Base-by-base conservation (phyloP, 1,140 invertebrate genomes). In the Daktulosphaira vitifoliae region DNA sequence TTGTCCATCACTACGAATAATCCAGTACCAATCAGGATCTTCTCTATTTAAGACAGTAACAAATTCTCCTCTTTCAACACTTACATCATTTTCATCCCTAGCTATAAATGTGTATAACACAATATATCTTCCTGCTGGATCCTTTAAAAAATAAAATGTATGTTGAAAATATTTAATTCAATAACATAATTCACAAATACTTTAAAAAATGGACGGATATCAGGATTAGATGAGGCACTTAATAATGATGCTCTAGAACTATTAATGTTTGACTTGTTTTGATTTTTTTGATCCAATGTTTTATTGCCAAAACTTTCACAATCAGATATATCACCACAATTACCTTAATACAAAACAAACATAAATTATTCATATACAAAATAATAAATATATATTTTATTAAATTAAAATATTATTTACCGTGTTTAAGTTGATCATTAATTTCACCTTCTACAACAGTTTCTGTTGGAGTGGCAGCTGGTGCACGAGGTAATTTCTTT, bases 1-100 rank as follows among this genome's bases (percentile, higher is more conserved):
- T 72, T 92, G 88, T 1, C 90, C 90, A 74, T 95, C 90, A 70
- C 87, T 89, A 66, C 89, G 80, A 20, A 92, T 83, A 39, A 96
- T 89, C 93, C 92, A 96, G 73, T 89, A 94, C 93, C 93, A 96
- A 74, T 96, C 90, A 1, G 89, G 86, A 77, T 96, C 93, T 74
- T 96, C 92, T 70, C 87, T 80, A 76, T 96, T 97, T 11, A 96
- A 76, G 1, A 96, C 90, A 22, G 92, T 95, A 1, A 97, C 91
- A 78, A 95, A 90, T 74, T 96, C 92, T 6, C 92, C 92, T 52
- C 91, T 78, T 72, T 95, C 90, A 0, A 96, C 92, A 66, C 87
- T 92, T 1, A 96, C 84, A 75, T 96, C 94, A 74, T 96, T 95
- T 74, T 96, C 93, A 75, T 96, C 90, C 33, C 90, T 76, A 0